Evolutionary conservation across 2,113 vertebrate species (phyloP).

Genomic region (Callopanchax toddi): DNA sequence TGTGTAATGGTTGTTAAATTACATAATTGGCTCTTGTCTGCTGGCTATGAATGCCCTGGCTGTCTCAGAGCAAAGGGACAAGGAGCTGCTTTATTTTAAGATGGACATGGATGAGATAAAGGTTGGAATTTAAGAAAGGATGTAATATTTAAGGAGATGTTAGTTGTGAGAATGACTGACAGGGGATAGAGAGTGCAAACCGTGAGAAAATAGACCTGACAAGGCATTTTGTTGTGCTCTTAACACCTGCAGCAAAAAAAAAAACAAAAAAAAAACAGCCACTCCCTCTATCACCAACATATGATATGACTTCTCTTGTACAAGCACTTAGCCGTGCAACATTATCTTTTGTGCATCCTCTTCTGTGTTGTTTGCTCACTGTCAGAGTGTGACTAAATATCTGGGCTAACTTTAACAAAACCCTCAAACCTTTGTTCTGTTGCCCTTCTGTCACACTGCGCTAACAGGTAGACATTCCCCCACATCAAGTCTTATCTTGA

Average conservation of each 20-base stretch:
- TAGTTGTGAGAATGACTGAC: conserved; percentile 12
- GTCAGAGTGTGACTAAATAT: conserved; percentile 26
- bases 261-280: conserved; percentile 8
- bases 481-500: too few relatives aligned
- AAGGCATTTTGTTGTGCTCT: conserved; percentile 3
- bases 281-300: conserved; percentile 7
- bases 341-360: not conserved
- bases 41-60: conserved; percentile 62
- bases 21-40: conserved; percentile 72
- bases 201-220: not conserved
- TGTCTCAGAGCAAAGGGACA: conserved; percentile 54
- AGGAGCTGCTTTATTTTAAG: conserved; percentile 50
- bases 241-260: not conserved
- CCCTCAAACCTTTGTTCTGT: conserved; percentile 7
- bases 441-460: conserved; percentile 5
- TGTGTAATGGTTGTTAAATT: conserved; percentile 70
- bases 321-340: not conserved
- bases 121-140: conserved; percentile 13
- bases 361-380: conserved; percentile 35
- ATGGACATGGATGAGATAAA: conserved; percentile 35
- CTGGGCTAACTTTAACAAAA: conserved; percentile 26
- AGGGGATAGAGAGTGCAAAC: conserved; percentile 17
- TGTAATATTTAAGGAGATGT: not conserved
- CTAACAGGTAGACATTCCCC: conserved; percentile 11
- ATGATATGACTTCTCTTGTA: conserved; percentile 25